Evolutionary conservation across 2,888 invertebrate genomes (phyloP), one percentile per base, ranked within the genome.

Genomic region (Diaperis boleti): DNA sequence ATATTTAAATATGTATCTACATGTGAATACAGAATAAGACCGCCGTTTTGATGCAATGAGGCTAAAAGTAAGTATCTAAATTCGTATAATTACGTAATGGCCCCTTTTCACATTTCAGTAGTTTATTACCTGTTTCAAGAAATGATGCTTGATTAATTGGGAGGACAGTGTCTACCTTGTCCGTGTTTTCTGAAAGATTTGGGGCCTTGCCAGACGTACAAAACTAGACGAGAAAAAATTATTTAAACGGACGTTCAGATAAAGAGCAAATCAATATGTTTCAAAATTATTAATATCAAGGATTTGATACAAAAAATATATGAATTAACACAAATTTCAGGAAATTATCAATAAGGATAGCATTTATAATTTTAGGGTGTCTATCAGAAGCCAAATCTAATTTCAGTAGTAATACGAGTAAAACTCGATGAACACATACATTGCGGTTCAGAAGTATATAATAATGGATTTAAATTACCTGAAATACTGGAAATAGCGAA

Each of bases 51-150:
- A 20, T 42, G 29, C 18, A 41, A 14, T 37, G 42, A 44, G 35
- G 33, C 55, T 44, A n/a, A 33, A 26, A 18, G 15, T 57, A 57
- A 47, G 45, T 37, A 37, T 57, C 47, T 57, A 57, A 57, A 57
- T 57, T 45, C 37, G 57, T 37, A n/a, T 44, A 17, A 37, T 57
- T 57, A 18, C 57, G 57, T 44, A 57, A 57, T 26, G 55, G 44
- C 55, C 55, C 55, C 18, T n/a, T 55, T 55, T 55, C 55, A 44
- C 41, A 37, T 55, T 42, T 42, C 44, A 15, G 39, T 54, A n/a
- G 31, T 26, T 33, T 20, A 39, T 42, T 42, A 55, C 44, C 44
- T 44, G 33, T n/a, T 41, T 55, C 17, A n/a, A n/a, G 22, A 44
- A 44, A 55, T 45, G 13, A 45, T 35, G 15, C 13, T 11, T 18